Percentiles rank a stretch among this genome's conserved stretches.
phyloP scores from a whole-genome alignment of 2,113 vertebrate species.

The Herpailurus yagouaroundi region DNA sequence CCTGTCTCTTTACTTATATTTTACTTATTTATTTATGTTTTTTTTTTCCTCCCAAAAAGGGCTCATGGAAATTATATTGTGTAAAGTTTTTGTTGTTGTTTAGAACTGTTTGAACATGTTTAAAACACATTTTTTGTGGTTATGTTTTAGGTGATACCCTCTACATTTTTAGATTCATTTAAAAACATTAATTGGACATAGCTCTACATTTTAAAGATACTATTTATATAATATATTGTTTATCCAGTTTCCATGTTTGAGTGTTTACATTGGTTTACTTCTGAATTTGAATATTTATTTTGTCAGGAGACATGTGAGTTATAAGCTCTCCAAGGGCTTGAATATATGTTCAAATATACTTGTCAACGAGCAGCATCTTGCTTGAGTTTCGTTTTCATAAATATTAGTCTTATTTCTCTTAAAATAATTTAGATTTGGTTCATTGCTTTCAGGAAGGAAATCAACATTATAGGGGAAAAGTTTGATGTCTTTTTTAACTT shows the following conservation, averaged over 20 bases:
- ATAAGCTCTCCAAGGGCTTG: background rate
- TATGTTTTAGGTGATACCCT: background rate
- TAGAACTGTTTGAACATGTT: background rate
- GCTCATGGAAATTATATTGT: background rate
- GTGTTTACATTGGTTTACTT: background rate
- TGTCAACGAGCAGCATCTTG: background rate
- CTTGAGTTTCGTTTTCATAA: background rate
- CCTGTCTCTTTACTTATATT: background rate
- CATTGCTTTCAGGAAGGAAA: conserved; percentile 23
- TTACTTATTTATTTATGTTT: background rate
- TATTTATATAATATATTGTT: background rate
- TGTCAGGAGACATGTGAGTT: background rate
- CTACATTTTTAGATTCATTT: background rate
- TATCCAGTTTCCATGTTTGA: background rate
- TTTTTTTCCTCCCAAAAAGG: background rate
- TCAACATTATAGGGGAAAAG: background rate
- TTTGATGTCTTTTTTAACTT: conserved; percentile 47
- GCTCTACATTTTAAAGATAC: background rate
- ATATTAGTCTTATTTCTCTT: background rate
- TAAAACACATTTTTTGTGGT: background rate
- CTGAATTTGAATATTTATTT: background rate
- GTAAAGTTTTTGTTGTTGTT: background rate
- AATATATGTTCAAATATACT: background rate
- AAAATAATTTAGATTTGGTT: background rate
- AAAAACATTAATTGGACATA: background rate